phyloP scores from a whole-genome alignment of 2,113 vertebrate genomes.

The Psilopogon haemacephalus region DNA sequence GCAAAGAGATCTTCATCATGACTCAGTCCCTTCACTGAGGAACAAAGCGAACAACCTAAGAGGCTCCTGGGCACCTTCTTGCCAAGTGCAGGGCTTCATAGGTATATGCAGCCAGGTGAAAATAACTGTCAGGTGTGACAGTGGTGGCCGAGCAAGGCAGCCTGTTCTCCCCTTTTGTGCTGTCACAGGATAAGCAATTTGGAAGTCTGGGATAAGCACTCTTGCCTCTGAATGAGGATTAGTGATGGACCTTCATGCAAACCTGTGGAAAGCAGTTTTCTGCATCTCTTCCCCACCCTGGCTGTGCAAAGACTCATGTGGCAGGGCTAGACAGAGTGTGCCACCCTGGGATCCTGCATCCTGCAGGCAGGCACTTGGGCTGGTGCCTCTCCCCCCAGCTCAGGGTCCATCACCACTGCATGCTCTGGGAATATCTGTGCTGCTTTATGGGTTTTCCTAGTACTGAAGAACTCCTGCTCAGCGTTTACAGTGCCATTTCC shows the following conservation, averaged over 20 bases:
- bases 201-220: not conserved
- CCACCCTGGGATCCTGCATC: not conserved
- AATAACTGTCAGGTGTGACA: not conserved
- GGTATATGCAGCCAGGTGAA: not conserved
- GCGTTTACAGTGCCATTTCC: not conserved
- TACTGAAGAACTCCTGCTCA: not conserved
- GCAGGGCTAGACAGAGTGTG: fast-evolving
- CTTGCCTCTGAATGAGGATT: not conserved
- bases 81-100: not conserved
- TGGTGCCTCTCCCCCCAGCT: not conserved
- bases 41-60: not conserved
- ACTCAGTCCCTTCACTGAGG: not conserved
- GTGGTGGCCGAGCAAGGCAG: not conserved
- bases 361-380: fast-evolving
- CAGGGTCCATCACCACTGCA: not conserved
- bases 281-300: not conserved
- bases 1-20: not conserved
- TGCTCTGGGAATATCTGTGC: not conserved
- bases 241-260: not conserved
- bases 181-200: not conserved
- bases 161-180: not conserved
- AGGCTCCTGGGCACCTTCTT: not conserved
- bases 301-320: not conserved
- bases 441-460: not conserved
- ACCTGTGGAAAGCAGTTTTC: not conserved